Evolutionary conservation across 1,140 invertebrate genomes (phyloP).

Genomic region (Apis dorsata): DNA sequence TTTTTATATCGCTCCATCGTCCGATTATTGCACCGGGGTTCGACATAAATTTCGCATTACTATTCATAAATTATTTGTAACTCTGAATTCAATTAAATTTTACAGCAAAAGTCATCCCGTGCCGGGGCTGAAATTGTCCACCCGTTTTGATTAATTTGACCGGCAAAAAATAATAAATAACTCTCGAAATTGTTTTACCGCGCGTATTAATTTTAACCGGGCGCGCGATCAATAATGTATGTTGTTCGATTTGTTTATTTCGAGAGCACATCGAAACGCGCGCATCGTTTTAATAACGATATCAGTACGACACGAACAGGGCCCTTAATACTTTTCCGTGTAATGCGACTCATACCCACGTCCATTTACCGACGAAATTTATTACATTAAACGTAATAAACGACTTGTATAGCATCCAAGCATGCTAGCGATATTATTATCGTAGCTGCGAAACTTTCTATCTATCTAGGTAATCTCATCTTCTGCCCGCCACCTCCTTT

Average conservation of each 20-base stretch:
- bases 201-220: conserved; percentile 16
- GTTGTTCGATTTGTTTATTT: conserved; percentile 34
- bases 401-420: conserved; percentile 29
- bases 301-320: background rate
- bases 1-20: background rate
- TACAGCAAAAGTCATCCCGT: conserved; percentile 27
- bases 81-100: conserved; percentile 34
- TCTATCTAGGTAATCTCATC: conserved; percentile 63
- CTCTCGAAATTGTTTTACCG: conserved; percentile 30
- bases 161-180: conserved; percentile 44
- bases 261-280: background rate
- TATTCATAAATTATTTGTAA: conserved; percentile 29
- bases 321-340: conserved; percentile 17
- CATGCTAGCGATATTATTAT: conserved; percentile 58
- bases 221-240: conserved; percentile 16
- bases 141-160: conserved; percentile 41
- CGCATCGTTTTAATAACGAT: conserved; percentile 26
- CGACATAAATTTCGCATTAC: conserved; percentile 38
- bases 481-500: conserved; percentile 49
- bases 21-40: background rate
- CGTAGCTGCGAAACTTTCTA: conserved; percentile 52
- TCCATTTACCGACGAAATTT: conserved; percentile 45
- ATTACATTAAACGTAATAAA: conserved; percentile 46
- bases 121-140: background rate
- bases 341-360: background rate